A percentile compares a stretch with the other conserved stretches of the same genome.
Evolutionary conservation across 2,888 invertebrate genomes (phyloP).

Genomic region (Netelia fuscicornis): DNA sequence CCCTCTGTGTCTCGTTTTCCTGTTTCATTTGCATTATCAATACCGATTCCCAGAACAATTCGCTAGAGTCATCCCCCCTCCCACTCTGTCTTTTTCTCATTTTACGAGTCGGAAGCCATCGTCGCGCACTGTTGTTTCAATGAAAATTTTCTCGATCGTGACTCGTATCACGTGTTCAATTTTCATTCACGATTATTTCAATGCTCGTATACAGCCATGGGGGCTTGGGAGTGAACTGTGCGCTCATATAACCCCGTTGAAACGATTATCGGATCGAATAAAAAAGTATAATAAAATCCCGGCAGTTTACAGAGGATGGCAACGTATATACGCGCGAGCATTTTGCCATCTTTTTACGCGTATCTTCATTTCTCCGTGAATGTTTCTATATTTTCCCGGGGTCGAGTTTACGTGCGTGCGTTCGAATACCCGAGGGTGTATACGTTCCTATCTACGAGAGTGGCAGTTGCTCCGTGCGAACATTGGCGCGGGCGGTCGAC

Average conservation of each 20-base stretch:
- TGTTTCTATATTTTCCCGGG: slow-evolving; percentile 35
- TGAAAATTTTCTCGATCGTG: slow-evolving; percentile 31
- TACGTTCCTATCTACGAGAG: background rate
- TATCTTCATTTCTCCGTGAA: background rate
- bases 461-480: slow-evolving; percentile 44
- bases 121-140: slow-evolving; percentile 4
- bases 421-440: background rate
- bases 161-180: slow-evolving; percentile 11
- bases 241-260: slow-evolving; percentile 4
- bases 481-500: slow-evolving; percentile 9
- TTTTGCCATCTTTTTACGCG: background rate
- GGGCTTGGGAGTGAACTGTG: background rate
- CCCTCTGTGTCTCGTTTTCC: background rate
- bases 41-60: background rate
- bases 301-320: background rate
- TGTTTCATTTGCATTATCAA: background rate
- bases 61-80: background rate
- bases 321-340: slow-evolving; percentile 13
- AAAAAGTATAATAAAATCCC: slow-evolving; percentile 31
- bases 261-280: slow-evolving; percentile 43
- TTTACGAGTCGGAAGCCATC: slow-evolving; percentile 18
- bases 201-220: background rate
- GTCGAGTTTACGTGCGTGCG: background rate
- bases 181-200: slow-evolving; percentile 44
- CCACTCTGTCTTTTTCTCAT: slow-evolving; percentile 7